Evolutionary conservation across 2,888 invertebrate genomes (phyloP), one percentile per base, ranked within the genome.

Genomic region (Sminthurinus aureus): DNA sequence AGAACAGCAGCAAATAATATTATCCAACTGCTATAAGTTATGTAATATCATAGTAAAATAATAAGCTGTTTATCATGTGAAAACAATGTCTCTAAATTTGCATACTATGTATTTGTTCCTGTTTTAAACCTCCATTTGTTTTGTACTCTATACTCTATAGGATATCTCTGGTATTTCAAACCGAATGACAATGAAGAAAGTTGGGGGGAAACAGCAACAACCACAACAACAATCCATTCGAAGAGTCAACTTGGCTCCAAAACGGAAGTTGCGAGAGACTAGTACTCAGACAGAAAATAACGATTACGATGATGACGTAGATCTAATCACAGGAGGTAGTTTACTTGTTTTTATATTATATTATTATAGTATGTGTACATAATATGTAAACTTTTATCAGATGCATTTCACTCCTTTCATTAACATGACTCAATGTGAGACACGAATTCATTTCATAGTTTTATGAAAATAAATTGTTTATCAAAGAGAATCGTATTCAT

Each of bases 241-340:
- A 38, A 38, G 38, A 38, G 38, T 38, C 38, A 38, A 38, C 38
- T 38, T 66, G 18, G 38, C 82, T 52, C 76, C 67, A 18, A 82
- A 76, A n/a, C 18, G 80, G 20, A 80, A 80, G 51, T 51, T 76
- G 13, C n/a, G 73, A 13, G 80, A 80, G 8, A 13, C 52, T 58
- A 18, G 51, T 20, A 80, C 80, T n/a, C 80, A 80, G n/a, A 80
- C 80, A 20, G 80, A 80, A 0, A 18, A 13, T 15, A 51, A 75
- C 20, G 20, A 50, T 3, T 9, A 66, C 13, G 51, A 77, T 20
- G 52, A 66, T 66, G 82, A 82, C 38, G 18, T 75, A 20, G 76
- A 24, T 8, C 50, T 82, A 0, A 69, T 82, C 9, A 82, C 77
- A 26, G 82, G 67, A 82, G 80, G 80, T 80, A 80, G 6, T 8